Conservation (phyloP, 53 echinoderm and acorn worm genomes). For the Temnopleurus reevesii region DNA sequence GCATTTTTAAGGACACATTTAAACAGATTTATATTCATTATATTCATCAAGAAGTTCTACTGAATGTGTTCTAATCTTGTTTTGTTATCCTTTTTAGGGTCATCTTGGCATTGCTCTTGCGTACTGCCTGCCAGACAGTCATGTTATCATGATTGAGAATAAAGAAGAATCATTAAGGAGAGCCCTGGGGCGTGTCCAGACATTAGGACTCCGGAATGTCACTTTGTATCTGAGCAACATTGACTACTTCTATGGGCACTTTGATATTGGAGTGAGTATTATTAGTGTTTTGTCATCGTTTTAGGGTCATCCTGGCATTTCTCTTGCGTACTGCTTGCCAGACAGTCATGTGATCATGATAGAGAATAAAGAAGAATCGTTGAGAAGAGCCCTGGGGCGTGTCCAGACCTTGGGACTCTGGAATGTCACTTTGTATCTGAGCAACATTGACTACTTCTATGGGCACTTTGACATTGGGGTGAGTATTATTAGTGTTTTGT, state of each 20-base stretch:
- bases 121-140: conserved; percentile 78
- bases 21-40: too few species aligned
- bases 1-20: too few species aligned
- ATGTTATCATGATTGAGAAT: conserved; percentile 81
- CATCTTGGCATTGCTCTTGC: conserved; percentile 94
- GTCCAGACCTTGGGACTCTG: conserved; percentile 63
- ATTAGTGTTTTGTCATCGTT: background rate
- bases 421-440: conserved; percentile 75
- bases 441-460: conserved; percentile 87
- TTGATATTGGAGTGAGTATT: conserved; percentile 92
- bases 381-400: conserved; percentile 71
- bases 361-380: conserved; percentile 87
- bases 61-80: too few species aligned
- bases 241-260: conserved; percentile 78
- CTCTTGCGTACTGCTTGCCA: conserved; percentile 79
- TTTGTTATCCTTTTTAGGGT: conserved; percentile 64
- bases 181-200: conserved; percentile 66
- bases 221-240: conserved; percentile 81
- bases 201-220: conserved; percentile 69
- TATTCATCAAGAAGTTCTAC: too few species aligned
- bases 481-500: conserved; percentile 36
- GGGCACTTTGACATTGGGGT: conserved; percentile 90
- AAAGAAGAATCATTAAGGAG: conserved; percentile 86
- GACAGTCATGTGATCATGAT: conserved; percentile 81
- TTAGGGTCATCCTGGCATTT: conserved; percentile 96